A percentile compares a stretch with the other conserved stretches of the same genome.
phyloP scores from a whole-genome alignment of 2,888 invertebrate genomes.

The Acrocyrtus sp. region DNA sequence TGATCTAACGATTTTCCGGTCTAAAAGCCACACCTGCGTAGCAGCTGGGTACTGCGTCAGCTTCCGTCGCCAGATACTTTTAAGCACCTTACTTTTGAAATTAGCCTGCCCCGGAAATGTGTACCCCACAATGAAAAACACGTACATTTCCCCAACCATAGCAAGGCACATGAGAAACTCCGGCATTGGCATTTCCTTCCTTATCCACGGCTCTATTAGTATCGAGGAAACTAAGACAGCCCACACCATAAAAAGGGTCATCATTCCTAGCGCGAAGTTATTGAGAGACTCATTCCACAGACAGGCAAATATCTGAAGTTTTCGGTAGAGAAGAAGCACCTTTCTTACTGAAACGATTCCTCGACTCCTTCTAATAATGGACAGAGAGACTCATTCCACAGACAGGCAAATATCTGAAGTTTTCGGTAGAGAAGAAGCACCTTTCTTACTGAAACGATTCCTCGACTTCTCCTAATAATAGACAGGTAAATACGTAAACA shows the following conservation, averaged over 20 bases:
- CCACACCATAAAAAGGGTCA: conserved; percentile 6
- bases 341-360: too few species aligned
- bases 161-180: not conserved
- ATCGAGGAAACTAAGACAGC: not conserved
- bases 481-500: conserved; percentile 14
- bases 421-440: too few species aligned
- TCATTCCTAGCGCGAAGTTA: conserved; percentile 8
- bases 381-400: conserved; percentile 7
- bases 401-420: not conserved
- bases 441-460: too few species aligned
- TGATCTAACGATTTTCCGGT: not conserved
- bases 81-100: not conserved
- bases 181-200: not conserved
- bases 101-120: conserved; percentile 12
- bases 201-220: not conserved
- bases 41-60: too few species aligned
- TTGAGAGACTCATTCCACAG: conserved; percentile 4
- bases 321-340: too few species aligned
- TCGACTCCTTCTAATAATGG: too few species aligned
- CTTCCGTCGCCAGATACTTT: not conserved
- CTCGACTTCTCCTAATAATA: too few species aligned
- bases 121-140: not conserved
- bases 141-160: not conserved
- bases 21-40: too few species aligned
- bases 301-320: not conserved